Base-by-base conservation (phyloP, 2,888 invertebrate genomes). In the Willowsia nigromaculata region DNA sequence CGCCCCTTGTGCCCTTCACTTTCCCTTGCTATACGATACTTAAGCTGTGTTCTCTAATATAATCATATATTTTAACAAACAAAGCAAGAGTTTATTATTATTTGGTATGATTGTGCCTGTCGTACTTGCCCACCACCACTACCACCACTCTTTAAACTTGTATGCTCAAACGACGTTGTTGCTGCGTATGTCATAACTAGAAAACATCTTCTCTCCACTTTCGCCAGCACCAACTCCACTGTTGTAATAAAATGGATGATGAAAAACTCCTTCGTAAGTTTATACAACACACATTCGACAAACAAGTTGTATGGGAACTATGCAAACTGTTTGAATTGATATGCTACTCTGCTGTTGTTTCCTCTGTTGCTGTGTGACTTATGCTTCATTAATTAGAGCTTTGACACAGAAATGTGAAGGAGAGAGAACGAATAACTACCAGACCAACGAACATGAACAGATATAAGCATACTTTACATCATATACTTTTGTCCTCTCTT, bases 341-440 rank as follows among this genome's bases (percentile, higher is more conserved):
- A 68, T 37, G 50, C 68, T 2, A 27, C 18, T 59, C 27, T 4
- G 25, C 59, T 27, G 27, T 11, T 37, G n/a, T 37, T 68, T 33
- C 68, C 37, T 15, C 37, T 68, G 68, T 37, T 68, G 68, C 37
- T 68, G 37, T 68, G 56, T 87, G 87, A 87, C 87, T 87, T 87
- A 81, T 87, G 87, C 87, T 87, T 81, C 87, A 87, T 87, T 87
- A 87, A 87, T 87, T 87, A 87, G 81, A 87, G 81, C 81, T 87
- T 87, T 87, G 87, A 87, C 87, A 87, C 59, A 87, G 43, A 81
- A 59, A 81, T 43, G 43, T 74, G 74, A 87, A 84, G 56, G 47
- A 71, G 47, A 56, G 68, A 37, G 68, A 30, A 37, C 53, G 56
- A 33, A 37, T 68, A 68, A 68, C 68, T 68, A 37, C 68, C 13